Evolutionary conservation across 2,797 vertebrate species (phyloP).

Genomic region (Sebastes itinus): DNA sequence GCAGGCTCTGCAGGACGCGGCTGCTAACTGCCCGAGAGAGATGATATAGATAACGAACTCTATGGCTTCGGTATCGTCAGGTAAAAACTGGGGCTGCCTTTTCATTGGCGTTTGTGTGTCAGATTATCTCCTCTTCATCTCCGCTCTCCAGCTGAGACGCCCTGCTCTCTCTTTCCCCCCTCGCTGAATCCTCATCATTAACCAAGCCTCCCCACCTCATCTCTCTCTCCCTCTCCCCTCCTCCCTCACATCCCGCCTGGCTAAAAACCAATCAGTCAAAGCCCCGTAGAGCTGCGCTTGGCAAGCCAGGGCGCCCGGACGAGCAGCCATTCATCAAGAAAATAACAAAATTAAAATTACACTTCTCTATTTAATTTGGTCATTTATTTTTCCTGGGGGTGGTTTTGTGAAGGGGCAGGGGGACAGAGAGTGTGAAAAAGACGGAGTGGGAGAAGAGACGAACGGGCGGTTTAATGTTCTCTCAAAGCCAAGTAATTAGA

Average conservation of each 20-base stretch:
- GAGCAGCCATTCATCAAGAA: slow-evolving; percentile 82
- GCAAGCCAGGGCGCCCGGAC: slow-evolving; percentile 63
- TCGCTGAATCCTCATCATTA: slow-evolving; percentile 71
- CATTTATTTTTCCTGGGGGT: slow-evolving; percentile 79
- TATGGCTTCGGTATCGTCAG: slow-evolving; percentile 1
- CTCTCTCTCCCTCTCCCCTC: slow-evolving; percentile 28
- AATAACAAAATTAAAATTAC: slow-evolving; percentile 86
- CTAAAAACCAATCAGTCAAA: slow-evolving; percentile 83
- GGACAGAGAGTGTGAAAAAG: slow-evolving; percentile 24
- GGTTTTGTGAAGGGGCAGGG: slow-evolving; percentile 38
- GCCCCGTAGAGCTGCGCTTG: slow-evolving; percentile 74
- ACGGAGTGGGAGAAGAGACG: slow-evolving; percentile 14
- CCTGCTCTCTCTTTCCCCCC: slow-evolving; percentile 34
- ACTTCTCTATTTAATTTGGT: slow-evolving; percentile 83
- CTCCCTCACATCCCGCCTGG: slow-evolving; percentile 62
- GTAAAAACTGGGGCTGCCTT: slow-evolving; percentile 27
- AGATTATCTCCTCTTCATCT: slow-evolving; percentile 67
- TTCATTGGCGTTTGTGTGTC: slow-evolving; percentile 27
- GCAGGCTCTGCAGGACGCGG: slow-evolving; percentile 8
- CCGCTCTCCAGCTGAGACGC: slow-evolving; percentile 46
- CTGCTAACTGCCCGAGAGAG: slow-evolving; percentile 31
- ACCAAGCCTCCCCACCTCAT: slow-evolving; percentile 55
- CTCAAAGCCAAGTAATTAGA: slow-evolving; percentile 75
- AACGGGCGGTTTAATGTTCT: slow-evolving; percentile 48
- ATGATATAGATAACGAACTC: slow-evolving; percentile 26